These are phyloP conservation scores for Cylloceria caligata DNA, from an alignment of 2,888 invertebrate species.

Conservation along the genomic window DNA sequence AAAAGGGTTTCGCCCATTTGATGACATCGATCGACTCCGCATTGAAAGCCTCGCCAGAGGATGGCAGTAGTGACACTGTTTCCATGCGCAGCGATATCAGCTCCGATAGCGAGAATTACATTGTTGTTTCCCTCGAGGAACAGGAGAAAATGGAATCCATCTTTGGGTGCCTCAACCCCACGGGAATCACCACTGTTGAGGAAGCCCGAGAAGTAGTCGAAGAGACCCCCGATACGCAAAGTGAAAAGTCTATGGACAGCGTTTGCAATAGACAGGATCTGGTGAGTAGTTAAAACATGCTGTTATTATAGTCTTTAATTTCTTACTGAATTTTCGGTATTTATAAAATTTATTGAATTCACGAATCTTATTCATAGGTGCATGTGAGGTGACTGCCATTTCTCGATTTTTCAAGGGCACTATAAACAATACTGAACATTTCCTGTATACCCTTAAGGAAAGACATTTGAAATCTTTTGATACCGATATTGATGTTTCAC, in stretches of 20 bases:
- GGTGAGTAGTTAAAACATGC: constrained; percentile 87
- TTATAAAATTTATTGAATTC: no score
- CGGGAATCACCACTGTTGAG: constrained; percentile 87
- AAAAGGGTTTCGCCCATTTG: constrained; percentile 92
- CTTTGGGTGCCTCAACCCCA: constrained; percentile 79
- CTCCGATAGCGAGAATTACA: constrained; percentile 94
- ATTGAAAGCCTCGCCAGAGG: constrained; percentile 89
- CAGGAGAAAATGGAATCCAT: constrained; percentile 87
- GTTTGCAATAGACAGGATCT: constrained; percentile 92
- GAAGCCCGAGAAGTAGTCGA: constrained; percentile 94
- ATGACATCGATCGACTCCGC: constrained; percentile 94
- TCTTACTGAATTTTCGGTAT: not conserved
- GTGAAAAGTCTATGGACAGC: constrained; percentile 93
- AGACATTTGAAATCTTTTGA: no score
- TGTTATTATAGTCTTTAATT: no score
- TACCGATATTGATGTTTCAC: no score
- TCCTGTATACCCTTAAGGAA: no score
- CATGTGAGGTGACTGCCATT: no score
- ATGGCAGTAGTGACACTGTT: constrained; percentile 91
- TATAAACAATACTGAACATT: no score
- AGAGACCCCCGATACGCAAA: constrained; percentile 91
- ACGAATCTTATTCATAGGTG: no score
- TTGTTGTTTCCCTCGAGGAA: constrained; percentile 90
- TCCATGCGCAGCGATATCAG: constrained; percentile 93
- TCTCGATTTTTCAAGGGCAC: no score